A percentile compares a stretch with the other conserved stretches of the same genome.
These are phyloP conservation scores for Thermophis baileyi DNA, from an alignment of 2,113 vertebrate genomes.

Conservation along the genomic window DNA sequence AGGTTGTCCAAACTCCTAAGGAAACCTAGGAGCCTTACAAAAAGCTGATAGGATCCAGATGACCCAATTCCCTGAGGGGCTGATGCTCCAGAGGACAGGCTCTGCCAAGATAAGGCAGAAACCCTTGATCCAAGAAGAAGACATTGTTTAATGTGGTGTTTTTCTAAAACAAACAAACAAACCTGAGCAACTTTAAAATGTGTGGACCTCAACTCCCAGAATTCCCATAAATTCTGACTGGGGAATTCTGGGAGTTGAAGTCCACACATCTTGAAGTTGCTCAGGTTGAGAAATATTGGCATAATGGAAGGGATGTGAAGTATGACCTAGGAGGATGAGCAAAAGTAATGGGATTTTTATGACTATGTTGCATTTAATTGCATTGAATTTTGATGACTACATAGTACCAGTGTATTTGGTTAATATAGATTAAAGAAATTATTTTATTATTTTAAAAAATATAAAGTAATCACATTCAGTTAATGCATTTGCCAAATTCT, in stretches of 20 bases:
- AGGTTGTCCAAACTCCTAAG: neutral
- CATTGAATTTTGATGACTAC: neutral
- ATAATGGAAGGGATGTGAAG: neutral
- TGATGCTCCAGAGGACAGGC: neutral
- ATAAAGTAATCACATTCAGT: neutral
- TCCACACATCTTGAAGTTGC: neutral
- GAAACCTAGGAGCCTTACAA: neutral
- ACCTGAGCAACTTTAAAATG: neutral
- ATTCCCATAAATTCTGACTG: neutral
- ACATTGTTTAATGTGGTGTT: neutral
- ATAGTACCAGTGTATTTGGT: neutral
- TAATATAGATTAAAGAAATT: neutral
- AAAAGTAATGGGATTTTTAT: neutral
- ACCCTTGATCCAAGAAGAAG: neutral
- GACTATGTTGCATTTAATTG: neutral
- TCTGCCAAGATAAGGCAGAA: neutral
- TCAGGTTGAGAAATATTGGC: neutral
- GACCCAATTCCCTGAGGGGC: neutral
- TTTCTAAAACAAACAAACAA: too few relatives aligned
- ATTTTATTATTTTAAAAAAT: neutral
- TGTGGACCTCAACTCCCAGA: neutral
- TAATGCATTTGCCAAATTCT: neutral
- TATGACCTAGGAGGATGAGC: neutral
- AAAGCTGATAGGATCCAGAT: neutral
- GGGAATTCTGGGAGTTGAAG: neutral